Percentiles rank a stretch among this genome's conserved stretches.
Conservation (phyloP, 2,797 vertebrate genomes). For the Poeciliopsis gracilis region DNA sequence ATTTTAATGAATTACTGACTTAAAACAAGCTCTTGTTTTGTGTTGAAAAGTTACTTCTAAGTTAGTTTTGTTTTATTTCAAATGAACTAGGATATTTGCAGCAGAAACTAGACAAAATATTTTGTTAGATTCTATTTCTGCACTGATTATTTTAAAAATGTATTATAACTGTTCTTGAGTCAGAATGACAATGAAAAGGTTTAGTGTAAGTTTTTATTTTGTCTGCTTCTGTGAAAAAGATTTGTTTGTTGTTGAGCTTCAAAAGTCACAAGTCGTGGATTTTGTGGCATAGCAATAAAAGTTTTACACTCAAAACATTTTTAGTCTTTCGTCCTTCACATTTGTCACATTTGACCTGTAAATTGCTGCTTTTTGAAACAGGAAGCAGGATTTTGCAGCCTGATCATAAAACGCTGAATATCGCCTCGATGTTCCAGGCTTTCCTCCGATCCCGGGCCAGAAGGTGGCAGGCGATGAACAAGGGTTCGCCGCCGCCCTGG, state of each 20-base stretch:
- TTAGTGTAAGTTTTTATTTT: too few relatives aligned
- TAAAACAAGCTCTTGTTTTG: too few relatives aligned
- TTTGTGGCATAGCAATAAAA: neutral
- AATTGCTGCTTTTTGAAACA: neutral
- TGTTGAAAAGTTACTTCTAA: too few relatives aligned
- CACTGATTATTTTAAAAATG: too few relatives aligned
- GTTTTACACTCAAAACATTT: neutral
- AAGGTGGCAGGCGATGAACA: constrained; percentile 71
- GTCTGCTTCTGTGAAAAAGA: neutral
- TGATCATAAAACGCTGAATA: neutral
- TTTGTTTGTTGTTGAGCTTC: neutral
- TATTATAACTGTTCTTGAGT: too few relatives aligned
- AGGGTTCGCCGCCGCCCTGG: constrained; percentile 84
- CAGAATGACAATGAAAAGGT: neutral
- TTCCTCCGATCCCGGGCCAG: constrained; percentile 93
- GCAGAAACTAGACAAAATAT: too few relatives aligned
- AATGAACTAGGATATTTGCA: too few relatives aligned
- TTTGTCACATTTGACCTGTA: neutral
- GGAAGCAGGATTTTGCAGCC: neutral
- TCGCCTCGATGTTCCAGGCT: constrained; percentile 79
- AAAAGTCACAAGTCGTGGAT: neutral
- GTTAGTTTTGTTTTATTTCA: too few relatives aligned
- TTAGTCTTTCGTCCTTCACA: neutral
- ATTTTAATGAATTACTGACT: too few relatives aligned
- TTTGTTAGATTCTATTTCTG: too few relatives aligned